A percentile compares a stretch with the other conserved stretches of the same genome.
These are phyloP conservation scores for Perizoma affinitatum DNA, from an alignment of 2,888 invertebrate genomes.

Conservation along the genomic window DNA sequence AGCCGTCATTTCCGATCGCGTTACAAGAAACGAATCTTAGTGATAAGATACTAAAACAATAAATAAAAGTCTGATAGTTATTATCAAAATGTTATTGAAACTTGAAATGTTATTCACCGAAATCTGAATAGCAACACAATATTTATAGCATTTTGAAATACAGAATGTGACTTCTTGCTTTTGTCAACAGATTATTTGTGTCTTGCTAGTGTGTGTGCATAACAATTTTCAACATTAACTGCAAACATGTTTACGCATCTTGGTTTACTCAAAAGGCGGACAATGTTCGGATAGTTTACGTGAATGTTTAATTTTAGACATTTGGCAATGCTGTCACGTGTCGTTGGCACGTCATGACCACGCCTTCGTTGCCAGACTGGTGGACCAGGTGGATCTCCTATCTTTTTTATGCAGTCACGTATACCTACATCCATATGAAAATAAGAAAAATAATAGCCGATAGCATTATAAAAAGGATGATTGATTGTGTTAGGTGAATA, in stretches of 20 bases:
- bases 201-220: too few relatives aligned
- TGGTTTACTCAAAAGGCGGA: slow-evolving; percentile 2
- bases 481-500: slow-evolving; percentile 23
- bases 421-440: slow-evolving; percentile 26
- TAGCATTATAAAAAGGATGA: slow-evolving; percentile 30
- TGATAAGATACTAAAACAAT: too few relatives aligned
- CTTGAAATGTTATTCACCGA: too few relatives aligned
- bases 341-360: slow-evolving; percentile 63
- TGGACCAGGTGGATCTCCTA: slow-evolving; percentile 38
- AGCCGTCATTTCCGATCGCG: too few relatives aligned
- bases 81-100: too few relatives aligned
- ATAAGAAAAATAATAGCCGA: slow-evolving; percentile 9
- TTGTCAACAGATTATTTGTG: too few relatives aligned
- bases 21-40: too few relatives aligned
- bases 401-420: slow-evolving; percentile 43
- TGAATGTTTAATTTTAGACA: slow-evolving; percentile 44
- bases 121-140: too few relatives aligned
- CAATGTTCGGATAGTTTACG: slow-evolving; percentile 27
- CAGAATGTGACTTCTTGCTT: too few relatives aligned
- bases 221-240: not conserved
- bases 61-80: too few relatives aligned
- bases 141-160: too few relatives aligned
- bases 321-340: slow-evolving; percentile 58
- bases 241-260: not conserved
- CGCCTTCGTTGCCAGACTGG: slow-evolving; percentile 68